Conservation (phyloP, 2,797 vertebrate genomes). For the Rhinogobio ventralis region DNA sequence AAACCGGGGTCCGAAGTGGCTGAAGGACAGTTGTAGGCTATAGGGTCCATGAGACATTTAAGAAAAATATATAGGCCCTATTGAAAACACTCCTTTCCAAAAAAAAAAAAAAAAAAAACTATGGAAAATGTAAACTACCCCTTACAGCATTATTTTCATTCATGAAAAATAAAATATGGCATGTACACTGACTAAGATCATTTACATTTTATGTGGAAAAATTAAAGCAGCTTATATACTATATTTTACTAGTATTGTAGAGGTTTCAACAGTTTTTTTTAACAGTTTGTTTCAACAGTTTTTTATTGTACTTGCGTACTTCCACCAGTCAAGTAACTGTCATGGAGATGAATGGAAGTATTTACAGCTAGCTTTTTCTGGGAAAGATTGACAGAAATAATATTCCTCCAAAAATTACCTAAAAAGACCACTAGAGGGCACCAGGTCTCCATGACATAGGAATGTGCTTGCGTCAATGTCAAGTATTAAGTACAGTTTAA, state of each 20-base stretch:
- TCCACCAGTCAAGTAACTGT: neutral
- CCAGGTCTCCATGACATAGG: neutral
- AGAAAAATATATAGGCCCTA: neutral
- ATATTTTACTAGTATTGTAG: neutral
- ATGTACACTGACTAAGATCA: neutral
- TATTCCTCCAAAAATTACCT: neutral
- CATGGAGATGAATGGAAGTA: neutral
- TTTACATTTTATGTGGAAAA: neutral
- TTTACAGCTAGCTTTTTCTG: neutral
- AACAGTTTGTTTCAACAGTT: neutral
- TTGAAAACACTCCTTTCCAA: neutral
- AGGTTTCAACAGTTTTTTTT: neutral
- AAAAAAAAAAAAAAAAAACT: neutral
- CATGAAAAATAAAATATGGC: neutral
- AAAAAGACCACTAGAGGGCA: constrained; percentile 5
- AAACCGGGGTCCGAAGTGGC: neutral
- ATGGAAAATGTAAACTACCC: neutral
- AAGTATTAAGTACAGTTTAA: neutral
- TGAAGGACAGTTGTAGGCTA: neutral
- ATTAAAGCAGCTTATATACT: neutral
- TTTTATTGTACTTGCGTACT: neutral
- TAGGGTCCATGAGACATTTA: neutral
- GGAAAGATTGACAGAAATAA: neutral
- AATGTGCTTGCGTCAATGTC: neutral
- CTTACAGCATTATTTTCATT: neutral